Base-by-base conservation (phyloP, 2,888 invertebrate species). In the Sericinus montela region DNA sequence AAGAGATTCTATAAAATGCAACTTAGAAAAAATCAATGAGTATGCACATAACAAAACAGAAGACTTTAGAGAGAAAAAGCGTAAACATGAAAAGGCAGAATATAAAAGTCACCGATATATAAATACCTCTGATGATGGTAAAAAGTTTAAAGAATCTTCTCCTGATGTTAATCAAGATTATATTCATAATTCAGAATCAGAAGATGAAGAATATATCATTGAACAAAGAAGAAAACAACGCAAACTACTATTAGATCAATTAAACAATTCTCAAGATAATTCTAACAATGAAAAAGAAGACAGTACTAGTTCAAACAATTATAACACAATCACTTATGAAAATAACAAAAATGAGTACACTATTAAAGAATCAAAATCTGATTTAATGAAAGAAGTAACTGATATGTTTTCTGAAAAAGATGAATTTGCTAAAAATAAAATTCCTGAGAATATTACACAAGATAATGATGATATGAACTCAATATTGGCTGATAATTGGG, bases 401-500 rank as follows among this genome's bases (percentile, higher is more conserved):
- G 96, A 96, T 71, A 96, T 96, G 95, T 96, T 97, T 90, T 96
- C 97, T 48, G 97, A 98, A 71, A 94, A 94, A 64, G 95, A 96
- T 76, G 94, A 95, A 72, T 96, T 97, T 76, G 92, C 93, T 32
- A 91, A 93, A 65, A 93, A 93, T 67, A 92, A 62, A 54, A 53
- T 48, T 29, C 52, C 57, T 3, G 72, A 77, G 45, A 65, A 62
- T 53, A 63, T 69, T 7, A 65, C 58, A 42, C 72, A 74, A 55
- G 67, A 65, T 48, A 68, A 71, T 37, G 69, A 65, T 55, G 92
- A 92, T 53, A 89, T 90, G 51, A 98, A 97, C 75, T 95, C 96
- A 81, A 96, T 97, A 10, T 94, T 96, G 54, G 96, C 94, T 4
- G 99, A 99, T 76, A 99, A 99, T 78, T 99, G 98, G 98, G 99